Conservation (phyloP, 2,888 invertebrate genomes). For the Drosophila nr. perissopoda region DNA sequence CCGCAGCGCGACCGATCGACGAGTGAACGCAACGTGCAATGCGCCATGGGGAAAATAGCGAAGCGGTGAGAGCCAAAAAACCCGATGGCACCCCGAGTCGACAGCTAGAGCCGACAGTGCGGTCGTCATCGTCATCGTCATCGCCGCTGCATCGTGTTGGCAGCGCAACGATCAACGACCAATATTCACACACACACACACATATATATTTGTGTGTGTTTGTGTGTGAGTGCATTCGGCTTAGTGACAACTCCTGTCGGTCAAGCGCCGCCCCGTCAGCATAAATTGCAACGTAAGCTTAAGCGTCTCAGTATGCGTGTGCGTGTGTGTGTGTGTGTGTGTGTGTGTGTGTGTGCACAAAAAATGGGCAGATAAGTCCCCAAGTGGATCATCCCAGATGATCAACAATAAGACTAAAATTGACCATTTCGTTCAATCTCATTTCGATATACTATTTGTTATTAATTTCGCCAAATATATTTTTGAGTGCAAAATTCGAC, state of each 20-base stretch:
- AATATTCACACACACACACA: constrained; percentile 15
- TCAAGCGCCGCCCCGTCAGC: constrained; percentile 49
- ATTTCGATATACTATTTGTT: neutral
- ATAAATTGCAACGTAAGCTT: constrained; percentile 32
- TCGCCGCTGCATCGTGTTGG: constrained; percentile 26
- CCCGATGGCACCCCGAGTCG: constrained; percentile 20
- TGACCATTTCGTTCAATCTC: neutral
- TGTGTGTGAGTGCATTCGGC: constrained; percentile 13
- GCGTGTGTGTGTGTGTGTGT: neutral
- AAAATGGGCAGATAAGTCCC: constrained; percentile 4
- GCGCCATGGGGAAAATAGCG: constrained; percentile 64
- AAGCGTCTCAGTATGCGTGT: neutral
- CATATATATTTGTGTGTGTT: neutral
- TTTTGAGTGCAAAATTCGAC: neutral
- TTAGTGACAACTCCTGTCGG: constrained; percentile 44
- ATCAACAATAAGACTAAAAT: neutral
- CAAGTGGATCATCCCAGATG: constrained; percentile 5
- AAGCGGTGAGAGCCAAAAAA: constrained; percentile 52
- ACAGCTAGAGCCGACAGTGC: neutral
- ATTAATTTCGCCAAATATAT: neutral
- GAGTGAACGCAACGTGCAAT: constrained; percentile 77
- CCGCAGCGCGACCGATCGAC: constrained; percentile 76
- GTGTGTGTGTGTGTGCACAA: neutral
- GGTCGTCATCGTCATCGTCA: neutral
- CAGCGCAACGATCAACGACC: constrained; percentile 34